A percentile compares a stretch with the other conserved stretches of the same genome.
Conservation (phyloP, 2,797 vertebrate species). For the Scleropages formosus region DNA sequence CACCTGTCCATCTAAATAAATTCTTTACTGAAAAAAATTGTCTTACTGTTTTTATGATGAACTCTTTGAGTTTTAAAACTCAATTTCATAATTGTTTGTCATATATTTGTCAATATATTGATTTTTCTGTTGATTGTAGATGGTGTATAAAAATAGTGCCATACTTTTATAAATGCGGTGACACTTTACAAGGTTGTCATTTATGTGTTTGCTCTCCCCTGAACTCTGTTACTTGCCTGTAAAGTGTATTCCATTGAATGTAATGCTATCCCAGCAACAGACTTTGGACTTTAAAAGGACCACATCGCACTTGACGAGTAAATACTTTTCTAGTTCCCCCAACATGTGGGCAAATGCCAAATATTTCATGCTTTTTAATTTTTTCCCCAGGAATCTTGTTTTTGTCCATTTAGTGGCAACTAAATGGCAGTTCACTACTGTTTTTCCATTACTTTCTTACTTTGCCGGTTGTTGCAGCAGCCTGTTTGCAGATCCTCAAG, state of each 20-base stretch:
- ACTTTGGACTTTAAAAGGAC: conserved; percentile 21
- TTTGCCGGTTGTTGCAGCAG: neutral
- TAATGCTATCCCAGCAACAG: neutral
- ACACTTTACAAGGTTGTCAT: conserved; percentile 14
- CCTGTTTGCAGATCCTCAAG: neutral
- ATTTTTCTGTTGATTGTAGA: neutral
- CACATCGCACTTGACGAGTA: conserved; percentile 4
- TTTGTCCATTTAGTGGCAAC: neutral
- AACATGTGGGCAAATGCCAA: neutral
- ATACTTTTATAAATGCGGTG: conserved; percentile 7
- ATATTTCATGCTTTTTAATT: neutral
- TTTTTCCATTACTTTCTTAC: neutral
- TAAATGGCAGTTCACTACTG: neutral
- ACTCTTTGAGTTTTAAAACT: no score
- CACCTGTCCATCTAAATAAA: no score
- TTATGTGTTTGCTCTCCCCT: conserved; percentile 23
- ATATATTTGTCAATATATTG: no score
- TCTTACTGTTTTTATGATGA: no score
- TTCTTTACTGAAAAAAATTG: no score
- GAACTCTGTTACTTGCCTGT: conserved; percentile 28
- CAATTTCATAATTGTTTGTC: no score
- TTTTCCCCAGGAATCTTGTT: neutral
- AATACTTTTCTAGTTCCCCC: neutral
- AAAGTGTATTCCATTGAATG: conserved; percentile 11
- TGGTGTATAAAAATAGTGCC: neutral